Percentiles rank a stretch among this genome's conserved stretches.
These are phyloP conservation scores for Trypoxylus dichotomus DNA, from an alignment of 1,140 invertebrate species.

Conservation along the genomic window DNA sequence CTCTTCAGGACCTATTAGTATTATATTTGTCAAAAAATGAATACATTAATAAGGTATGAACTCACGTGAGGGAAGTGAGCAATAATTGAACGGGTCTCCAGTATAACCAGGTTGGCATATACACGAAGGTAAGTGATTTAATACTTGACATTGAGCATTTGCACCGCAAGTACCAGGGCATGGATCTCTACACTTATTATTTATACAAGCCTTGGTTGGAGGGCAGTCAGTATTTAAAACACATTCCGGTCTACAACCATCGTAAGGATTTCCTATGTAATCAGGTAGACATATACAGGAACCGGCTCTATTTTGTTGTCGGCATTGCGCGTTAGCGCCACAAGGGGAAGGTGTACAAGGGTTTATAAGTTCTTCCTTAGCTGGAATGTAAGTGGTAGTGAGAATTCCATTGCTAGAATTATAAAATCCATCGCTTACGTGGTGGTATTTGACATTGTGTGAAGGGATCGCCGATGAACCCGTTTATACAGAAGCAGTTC, in stretches of 20 bases:
- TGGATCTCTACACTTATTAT: constrained; percentile 77
- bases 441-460: constrained; percentile 52
- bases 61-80: constrained; percentile 63
- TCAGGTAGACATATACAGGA: constrained; percentile 79
- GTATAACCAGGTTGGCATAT: constrained; percentile 67
- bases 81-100: constrained; percentile 75
- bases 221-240: constrained; percentile 80
- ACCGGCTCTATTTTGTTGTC: constrained; percentile 63
- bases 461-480: constrained; percentile 63
- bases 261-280: constrained; percentile 78
- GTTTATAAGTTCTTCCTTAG: constrained; percentile 32
- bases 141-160: constrained; percentile 66
- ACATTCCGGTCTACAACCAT: constrained; percentile 80
- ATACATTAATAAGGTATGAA: not conserved
- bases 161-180: constrained; percentile 75
- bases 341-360: constrained; percentile 78
- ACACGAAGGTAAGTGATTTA: constrained; percentile 71
- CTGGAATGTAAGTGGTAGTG: not conserved
- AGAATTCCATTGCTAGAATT: not conserved
- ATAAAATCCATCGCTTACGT: constrained; percentile 29
- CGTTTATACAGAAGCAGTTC: constrained; percentile 61
- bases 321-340: constrained; percentile 78
- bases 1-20: constrained; percentile 28
- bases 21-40: not conserved
- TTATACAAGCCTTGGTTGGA: constrained; percentile 75